phyloP scores from a whole-genome alignment of 2,113 vertebrate genomes.

The Eptesicus fuscus region DNA sequence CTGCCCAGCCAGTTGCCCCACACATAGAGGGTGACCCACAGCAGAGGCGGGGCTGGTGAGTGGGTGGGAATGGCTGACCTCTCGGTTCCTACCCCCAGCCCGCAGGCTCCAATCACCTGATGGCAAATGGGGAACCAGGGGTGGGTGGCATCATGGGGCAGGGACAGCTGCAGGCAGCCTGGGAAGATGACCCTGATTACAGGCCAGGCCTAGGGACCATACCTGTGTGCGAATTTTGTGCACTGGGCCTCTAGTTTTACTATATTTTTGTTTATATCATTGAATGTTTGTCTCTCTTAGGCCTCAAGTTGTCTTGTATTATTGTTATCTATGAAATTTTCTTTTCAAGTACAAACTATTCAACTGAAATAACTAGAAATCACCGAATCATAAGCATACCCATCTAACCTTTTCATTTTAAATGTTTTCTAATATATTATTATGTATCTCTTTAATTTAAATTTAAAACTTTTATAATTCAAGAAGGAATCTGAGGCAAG shows the following conservation, averaged over 20 bases:
- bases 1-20: no score
- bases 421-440: not conserved
- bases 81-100: no score
- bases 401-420: not conserved
- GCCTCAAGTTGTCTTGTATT: not conserved
- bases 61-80: no score
- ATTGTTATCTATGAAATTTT: not conserved
- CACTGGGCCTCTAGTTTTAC: not conserved
- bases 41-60: no score
- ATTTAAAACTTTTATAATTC: not conserved
- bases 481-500: not conserved
- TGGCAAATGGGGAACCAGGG: no score
- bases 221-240: no score
- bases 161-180: no score
- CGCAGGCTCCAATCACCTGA: no score
- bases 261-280: not conserved
- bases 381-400: not conserved
- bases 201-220: no score
- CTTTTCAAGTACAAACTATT: not conserved
- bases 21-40: no score
- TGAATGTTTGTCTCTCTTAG: not conserved
- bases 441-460: not conserved
- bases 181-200: no score
- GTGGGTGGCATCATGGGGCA: no score
- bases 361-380: not conserved